Evolutionary conservation across 1,140 invertebrate species (phyloP), one percentile per base, ranked within the genome.

Genomic region (Heliconius melpomene): DNA sequence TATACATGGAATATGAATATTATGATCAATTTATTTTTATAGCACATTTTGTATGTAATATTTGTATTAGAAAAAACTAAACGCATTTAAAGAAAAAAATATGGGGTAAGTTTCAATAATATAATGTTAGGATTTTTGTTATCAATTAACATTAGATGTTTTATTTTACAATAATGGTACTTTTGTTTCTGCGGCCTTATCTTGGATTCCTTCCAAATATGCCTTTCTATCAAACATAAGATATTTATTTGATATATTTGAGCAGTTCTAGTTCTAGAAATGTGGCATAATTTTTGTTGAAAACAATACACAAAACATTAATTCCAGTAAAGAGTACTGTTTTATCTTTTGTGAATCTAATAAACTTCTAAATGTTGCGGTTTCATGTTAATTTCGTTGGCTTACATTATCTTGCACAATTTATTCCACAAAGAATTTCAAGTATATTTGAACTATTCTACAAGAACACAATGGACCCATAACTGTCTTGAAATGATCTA

Each of bases 181-280:
- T 60, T 9, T 23, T 60, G n/a, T 60, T 60, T 11, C 20, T 23
- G 36, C 32, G 38, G 75, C n/a, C 38, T 70, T 23, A n/a, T 76
- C 26, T 70, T 76, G 75, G 75, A 60, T 40, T n/a, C 13, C 40
- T 76, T 38, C 75, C 75, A 76, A 76, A 76, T 76, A 66, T 3
- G n/a, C 20, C 8, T 8, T 60, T 13, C 20, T 60, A 60, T 60
- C 7, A 60, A 23, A 60, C 13, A 60, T 16, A 13, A 18, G 8
- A 23, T 60, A 23, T 60, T 60, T 26, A 60, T 60, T 60, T 60
- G 20, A 60, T 60, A 60, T 23, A 23, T 60, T 7, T 23, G 2
- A 11, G 1, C 1, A 23, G 54, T 23, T 26, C 20, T 11, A 26
- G n/a, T 36, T 36, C 0, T 23, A n/a, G 20, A 26, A 60, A 60